Base-by-base conservation (phyloP, 2,797 vertebrate species). In the Tragopan temminckii region DNA sequence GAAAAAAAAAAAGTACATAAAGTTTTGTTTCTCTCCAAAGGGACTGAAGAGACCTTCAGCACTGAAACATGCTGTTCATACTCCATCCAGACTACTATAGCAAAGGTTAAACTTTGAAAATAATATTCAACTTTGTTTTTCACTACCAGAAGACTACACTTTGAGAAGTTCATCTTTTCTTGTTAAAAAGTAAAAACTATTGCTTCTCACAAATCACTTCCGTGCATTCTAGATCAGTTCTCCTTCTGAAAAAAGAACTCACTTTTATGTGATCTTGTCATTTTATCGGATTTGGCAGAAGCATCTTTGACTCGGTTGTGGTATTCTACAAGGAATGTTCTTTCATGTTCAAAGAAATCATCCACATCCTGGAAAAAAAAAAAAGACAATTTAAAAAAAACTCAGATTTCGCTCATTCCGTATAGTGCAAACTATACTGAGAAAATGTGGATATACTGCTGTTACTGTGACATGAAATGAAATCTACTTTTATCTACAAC, bases 181-280 rank as follows among this genome's bases (percentile, higher is more conserved):
- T 15, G 58, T 52, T 53, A 89, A 71, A 88, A 16, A 68, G 72
- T 79, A 13, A 69, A 94, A 86, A 64, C 50, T 72, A 94, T 38
- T 81, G n/a, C 38, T 85, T 53, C 52, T 70, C 33, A 91, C 2
- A 0, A 92, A 86, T 57, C 66, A 50, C 23, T 87, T 88, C 23
- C 11, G 6, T 24, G 38, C 33, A 40, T 4, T 76, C 66, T 43
- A 82, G 67, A 33, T 88, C 36, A 45, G 24, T 80, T 94, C 76
- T 87, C 57, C 36, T 58, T 52, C 21, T 79, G 66, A 62, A 55
- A 89, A 64, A 89, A 78, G n/a, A 19, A 97, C 99, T 98, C 98
- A 99, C 99, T 99, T 98, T 99, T 99, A 98, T 99, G 99, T 8
- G 99, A 99, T 97, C 98, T 98, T 97, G 99, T 99, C 99, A 99